phyloP scores from a whole-genome alignment of 2,113 vertebrate species.

The Corythoichthys haematopterus region DNA sequence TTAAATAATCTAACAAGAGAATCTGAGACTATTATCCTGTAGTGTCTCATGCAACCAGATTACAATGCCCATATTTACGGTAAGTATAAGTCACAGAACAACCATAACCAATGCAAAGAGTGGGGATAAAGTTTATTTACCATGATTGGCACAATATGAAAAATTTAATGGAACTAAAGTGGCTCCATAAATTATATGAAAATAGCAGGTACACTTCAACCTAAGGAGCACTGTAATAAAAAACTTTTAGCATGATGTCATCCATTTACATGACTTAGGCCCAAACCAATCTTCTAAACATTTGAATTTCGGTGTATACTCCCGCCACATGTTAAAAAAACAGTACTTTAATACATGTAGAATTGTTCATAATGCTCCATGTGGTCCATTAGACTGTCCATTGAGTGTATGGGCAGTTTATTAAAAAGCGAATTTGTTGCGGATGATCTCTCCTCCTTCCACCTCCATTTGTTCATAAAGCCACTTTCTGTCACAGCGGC shows the following conservation, averaged over 20 bases:
- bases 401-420: background rate
- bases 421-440: conserved; percentile 83
- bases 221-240: background rate
- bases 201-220: background rate
- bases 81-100: background rate
- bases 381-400: background rate
- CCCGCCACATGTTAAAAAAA: background rate
- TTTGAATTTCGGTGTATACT: background rate
- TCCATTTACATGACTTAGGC: background rate
- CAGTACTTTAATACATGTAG: background rate
- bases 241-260: background rate
- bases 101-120: background rate
- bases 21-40: no score
- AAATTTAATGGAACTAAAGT: background rate
- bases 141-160: background rate
- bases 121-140: background rate
- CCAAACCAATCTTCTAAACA: background rate
- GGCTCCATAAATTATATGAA: background rate
- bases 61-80: no score
- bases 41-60: no score
- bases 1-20: no score
- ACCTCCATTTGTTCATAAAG: conserved; percentile 96
- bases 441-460: conserved; percentile 92
- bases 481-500: conserved; percentile 96
- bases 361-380: background rate